phyloP scores from a whole-genome alignment of 2,113 vertebrate genomes.

The Toxotes jaculatrix region DNA sequence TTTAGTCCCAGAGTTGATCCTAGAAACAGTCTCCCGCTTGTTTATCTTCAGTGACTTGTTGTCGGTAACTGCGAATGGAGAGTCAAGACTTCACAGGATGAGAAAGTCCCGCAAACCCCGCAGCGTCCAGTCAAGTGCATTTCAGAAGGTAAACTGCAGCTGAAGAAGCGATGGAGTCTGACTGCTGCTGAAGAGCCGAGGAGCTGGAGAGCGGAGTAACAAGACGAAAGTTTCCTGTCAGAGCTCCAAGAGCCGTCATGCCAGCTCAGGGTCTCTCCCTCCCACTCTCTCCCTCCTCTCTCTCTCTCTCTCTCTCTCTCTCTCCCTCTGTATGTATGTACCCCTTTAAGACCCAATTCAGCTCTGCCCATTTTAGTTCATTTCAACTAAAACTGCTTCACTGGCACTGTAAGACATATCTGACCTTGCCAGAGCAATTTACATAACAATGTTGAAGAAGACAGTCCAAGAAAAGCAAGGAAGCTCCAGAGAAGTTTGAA shows the following conservation, averaged over 20 bases:
- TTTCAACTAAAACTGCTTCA: neutral
- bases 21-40: neutral
- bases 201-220: conserved; percentile 2
- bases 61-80: neutral
- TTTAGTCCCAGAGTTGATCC: conserved; percentile 30
- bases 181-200: conserved; percentile 9
- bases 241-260: conserved; percentile 39
- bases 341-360: neutral
- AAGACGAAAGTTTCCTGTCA: conserved; percentile 65
- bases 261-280: conserved; percentile 36
- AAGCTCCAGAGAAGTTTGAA: neutral
- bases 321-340: neutral
- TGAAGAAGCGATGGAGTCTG: conserved; percentile 15
- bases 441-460: neutral
- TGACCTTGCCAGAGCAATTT: neutral
- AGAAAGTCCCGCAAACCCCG: conserved; percentile 18
- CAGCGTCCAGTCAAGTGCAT: conserved; percentile 58
- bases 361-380: neutral
- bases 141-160: conserved; percentile 12
- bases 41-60: conserved; percentile 1
- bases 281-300: neutral
- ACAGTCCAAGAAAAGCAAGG: neutral
- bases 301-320: neutral
- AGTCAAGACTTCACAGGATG: conserved; percentile 37
- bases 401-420: conserved; percentile 14